Evolutionary conservation across 2,113 vertebrate genomes (phyloP).

Genomic region (Microcebus tavaratra): DNA sequence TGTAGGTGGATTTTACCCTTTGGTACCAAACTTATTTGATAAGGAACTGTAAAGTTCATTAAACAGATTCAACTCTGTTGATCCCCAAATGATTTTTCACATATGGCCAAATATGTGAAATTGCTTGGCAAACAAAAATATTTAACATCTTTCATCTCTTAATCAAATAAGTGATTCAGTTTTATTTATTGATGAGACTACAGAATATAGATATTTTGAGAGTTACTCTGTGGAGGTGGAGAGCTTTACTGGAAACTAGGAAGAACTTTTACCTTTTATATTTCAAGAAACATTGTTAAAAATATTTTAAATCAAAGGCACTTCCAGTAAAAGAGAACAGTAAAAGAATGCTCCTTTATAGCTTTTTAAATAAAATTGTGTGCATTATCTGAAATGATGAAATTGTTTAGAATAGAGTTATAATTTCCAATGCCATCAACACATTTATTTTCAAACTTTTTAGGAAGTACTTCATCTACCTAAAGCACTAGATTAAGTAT

Average conservation of each 20-base stretch:
- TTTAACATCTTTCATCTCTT: conserved; percentile 46
- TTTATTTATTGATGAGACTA: background rate
- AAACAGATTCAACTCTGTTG: background rate
- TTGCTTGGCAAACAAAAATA: background rate
- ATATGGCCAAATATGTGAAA: conserved; percentile 13
- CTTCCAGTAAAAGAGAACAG: background rate
- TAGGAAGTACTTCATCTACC: background rate
- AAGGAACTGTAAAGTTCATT: conserved; percentile 31
- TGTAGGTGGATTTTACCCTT: conserved; percentile 10
- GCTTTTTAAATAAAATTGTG: background rate
- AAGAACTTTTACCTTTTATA: background rate
- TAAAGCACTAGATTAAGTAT: background rate
- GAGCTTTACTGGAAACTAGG: background rate
- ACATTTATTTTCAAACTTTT: background rate
- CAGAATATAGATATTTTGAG: conserved; percentile 16
- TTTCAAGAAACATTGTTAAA: background rate
- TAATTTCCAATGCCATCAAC: background rate
- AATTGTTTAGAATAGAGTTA: background rate
- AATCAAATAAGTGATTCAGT: conserved; percentile 25
- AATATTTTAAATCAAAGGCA: background rate
- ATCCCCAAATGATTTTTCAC: conserved; percentile 38
- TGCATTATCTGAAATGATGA: background rate
- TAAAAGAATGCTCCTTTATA: background rate
- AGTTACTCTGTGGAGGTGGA: background rate
- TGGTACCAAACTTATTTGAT: background rate